Evolutionary conservation across 2,888 invertebrate species (phyloP), one percentile per base, ranked within the genome.

Genomic region (Ellobium chinense): DNA sequence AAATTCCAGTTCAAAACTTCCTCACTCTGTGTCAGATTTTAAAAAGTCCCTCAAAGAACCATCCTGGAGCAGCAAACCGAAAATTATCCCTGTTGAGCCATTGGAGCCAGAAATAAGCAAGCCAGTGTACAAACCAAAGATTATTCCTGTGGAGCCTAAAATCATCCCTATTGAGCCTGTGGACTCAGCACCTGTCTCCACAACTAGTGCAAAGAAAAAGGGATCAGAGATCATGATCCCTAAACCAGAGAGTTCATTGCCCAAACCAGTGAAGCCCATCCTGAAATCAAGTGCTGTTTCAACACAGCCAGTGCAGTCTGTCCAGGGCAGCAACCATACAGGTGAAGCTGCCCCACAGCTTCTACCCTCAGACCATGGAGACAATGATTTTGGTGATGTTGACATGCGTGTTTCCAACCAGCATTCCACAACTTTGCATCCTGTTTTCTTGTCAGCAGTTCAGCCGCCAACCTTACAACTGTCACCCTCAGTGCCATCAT

Each of bases 331-430:
- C 31, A 5, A 34, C 14, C 46, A 29, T 36, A 34, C 24, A 24
- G 18, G 14, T 12, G 18, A 29, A 21, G n/a, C 27, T 14, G 2
- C 2, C 60, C 39, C 46, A 46, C 21, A 27, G 24, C 21, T 34
- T 29, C 24, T 14, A 5, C n/a, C 63, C 1, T 7, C 27, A 62
- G 1, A 1, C 2, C 39, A 62, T 46, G 70, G 46, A 34, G 74
- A 36, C 18, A 56, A 69, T 27, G 80, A 80, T 62, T 74, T 69
- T 73, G 75, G 75, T 1, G 80, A 80, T 69, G 75, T 80, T 14
- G 80, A 80, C 29, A 80, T 80, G 80, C 66, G 80, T n/a, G 39
- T 69, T 31, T 63, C 80, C 2, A 24, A 54, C 58, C 60, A 56
- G 12, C 58, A 39, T 39, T 46, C 62, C 34, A 21, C 7, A 2